A percentile compares a stretch with the other conserved stretches of the same genome.
Evolutionary conservation across 2,113 vertebrate species (phyloP).

Genomic region (Scopus umbretta): DNA sequence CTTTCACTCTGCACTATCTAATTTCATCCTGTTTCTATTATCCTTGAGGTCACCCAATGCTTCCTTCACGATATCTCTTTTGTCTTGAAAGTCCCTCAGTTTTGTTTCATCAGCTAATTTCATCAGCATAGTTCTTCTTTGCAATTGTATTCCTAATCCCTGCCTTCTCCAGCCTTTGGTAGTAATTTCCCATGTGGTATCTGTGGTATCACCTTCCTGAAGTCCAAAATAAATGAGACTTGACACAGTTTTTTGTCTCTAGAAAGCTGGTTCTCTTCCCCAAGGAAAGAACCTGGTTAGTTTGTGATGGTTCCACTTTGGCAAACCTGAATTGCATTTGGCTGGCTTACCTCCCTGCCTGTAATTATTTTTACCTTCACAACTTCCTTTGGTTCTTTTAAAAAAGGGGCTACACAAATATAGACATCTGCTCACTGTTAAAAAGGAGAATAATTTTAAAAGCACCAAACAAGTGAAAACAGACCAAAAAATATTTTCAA

Average conservation of each 20-base stretch:
- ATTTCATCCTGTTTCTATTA: slow-evolving; percentile 16
- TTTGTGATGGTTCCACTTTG: neutral
- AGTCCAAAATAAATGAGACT: slow-evolving; percentile 9
- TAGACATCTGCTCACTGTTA: neutral
- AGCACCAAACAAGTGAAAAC: neutral
- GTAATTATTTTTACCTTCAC: neutral
- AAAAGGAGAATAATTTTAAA: neutral
- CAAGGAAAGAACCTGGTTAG: neutral
- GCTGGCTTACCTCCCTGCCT: rapidly evolving
- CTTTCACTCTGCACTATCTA: neutral
- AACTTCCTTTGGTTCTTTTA: neutral
- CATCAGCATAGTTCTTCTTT: neutral
- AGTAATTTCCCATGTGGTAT: neutral
- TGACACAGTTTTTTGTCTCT: neutral
- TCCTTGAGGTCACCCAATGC: neutral
- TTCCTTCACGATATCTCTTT: neutral
- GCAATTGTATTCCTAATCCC: neutral
- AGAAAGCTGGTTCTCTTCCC: neutral
- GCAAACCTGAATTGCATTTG: neutral
- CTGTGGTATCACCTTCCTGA: neutral
- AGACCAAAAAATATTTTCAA: neutral
- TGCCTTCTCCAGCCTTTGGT: neutral
- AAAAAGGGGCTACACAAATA: neutral
- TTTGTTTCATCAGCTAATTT: slow-evolving; percentile 24
- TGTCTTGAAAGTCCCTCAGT: neutral